A percentile compares a stretch with the other conserved stretches of the same genome.
Conservation (phyloP, 2,113 vertebrate species). For the Crotalus tigris region DNA sequence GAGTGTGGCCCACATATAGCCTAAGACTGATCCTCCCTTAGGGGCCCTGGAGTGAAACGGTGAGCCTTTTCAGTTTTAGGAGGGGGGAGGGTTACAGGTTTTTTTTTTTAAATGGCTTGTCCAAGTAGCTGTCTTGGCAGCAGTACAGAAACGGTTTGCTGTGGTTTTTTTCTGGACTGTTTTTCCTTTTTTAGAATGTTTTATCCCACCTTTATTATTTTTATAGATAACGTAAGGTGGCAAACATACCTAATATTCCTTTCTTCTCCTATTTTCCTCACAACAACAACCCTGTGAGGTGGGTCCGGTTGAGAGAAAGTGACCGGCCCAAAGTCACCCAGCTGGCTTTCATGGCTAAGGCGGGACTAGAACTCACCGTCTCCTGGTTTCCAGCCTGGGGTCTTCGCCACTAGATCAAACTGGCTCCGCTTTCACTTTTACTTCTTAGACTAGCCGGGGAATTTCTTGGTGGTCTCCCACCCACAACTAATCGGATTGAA, state of each 20-base stretch:
- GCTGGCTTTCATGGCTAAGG: neutral
- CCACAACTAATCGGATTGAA: neutral
- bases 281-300: too few species aligned
- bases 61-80: neutral
- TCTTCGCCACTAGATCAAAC: neutral
- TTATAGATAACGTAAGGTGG: too few species aligned
- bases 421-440: neutral
- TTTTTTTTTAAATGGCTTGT: neutral
- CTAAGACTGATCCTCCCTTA: neutral
- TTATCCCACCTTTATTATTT: too few species aligned
- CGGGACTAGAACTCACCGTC: neutral
- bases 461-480: neutral
- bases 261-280: too few species aligned
- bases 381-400: neutral
- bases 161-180: neutral
- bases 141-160: neutral
- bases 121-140: neutral
- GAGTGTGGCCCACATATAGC: neutral
- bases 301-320: too few species aligned
- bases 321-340: too few species aligned
- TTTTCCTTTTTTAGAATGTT: too few species aligned
- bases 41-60: neutral
- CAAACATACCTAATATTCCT: too few species aligned
- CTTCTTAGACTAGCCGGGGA: neutral
- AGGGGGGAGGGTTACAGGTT: neutral